These are phyloP conservation scores for Eupeodes luniger DNA, from an alignment of 2,888 invertebrate species.

Conservation along the genomic window DNA sequence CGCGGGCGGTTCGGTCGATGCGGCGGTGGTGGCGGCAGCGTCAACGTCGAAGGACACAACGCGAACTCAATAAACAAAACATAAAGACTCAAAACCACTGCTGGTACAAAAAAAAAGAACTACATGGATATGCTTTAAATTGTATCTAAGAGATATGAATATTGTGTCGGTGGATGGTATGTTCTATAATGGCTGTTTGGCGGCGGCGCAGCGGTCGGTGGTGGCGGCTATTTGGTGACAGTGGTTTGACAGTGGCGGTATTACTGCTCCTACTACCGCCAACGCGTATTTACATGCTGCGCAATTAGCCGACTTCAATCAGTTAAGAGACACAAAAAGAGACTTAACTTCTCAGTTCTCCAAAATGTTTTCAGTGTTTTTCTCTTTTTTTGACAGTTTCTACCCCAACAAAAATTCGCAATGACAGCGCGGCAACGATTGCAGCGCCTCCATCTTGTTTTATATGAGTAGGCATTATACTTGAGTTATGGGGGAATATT, in stretches of 20 bases:
- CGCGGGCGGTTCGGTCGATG: slow-evolving; percentile 36
- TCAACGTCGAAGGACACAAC: slow-evolving; percentile 41
- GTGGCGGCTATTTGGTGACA: slow-evolving; percentile 30
- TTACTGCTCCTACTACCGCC: slow-evolving; percentile 39
- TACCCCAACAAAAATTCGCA: slow-evolving; percentile 39
- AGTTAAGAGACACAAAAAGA: slow-evolving; percentile 57
- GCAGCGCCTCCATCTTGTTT: slow-evolving; percentile 40
- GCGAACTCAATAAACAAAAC: slow-evolving; percentile 66
- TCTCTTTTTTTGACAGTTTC: slow-evolving; percentile 19
- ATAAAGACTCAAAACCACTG: slow-evolving; percentile 63
- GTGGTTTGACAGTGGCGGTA: slow-evolving; percentile 25
- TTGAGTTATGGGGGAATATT: slow-evolving; percentile 12
- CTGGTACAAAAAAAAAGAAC: not conserved
- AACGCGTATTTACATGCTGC: slow-evolving; percentile 73
- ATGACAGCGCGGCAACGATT: slow-evolving; percentile 47
- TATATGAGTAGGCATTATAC: slow-evolving; percentile 45
- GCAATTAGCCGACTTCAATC: slow-evolving; percentile 57
- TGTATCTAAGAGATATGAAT: slow-evolving; percentile 69
- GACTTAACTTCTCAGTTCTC: slow-evolving; percentile 20
- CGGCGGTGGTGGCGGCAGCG: not conserved
- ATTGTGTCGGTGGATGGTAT: slow-evolving; percentile 33
- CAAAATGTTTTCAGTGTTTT: slow-evolving; percentile 25
- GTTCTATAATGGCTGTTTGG: not conserved
- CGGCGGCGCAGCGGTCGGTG: not conserved
- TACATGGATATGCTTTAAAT: slow-evolving; percentile 71